phyloP scores from a whole-genome alignment of 2,113 vertebrate species.

The Fulica atra region DNA sequence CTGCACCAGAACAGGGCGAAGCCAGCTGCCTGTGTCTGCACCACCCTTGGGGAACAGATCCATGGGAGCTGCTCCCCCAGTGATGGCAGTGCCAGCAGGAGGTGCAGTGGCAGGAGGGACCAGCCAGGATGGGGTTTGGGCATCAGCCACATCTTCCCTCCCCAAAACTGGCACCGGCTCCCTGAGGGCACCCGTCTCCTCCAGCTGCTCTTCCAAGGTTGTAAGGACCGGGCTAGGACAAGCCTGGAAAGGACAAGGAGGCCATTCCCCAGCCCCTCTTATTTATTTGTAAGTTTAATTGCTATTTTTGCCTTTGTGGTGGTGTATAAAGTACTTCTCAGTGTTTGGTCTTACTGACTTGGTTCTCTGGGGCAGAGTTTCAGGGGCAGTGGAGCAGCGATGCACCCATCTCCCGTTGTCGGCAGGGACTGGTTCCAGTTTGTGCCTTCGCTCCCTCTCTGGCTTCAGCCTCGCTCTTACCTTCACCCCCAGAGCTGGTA shows the following conservation, averaged over 20 bases:
- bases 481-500: rapidly evolving
- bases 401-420: background rate
- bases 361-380: background rate
- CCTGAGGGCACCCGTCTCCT: background rate
- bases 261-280: constrained; percentile 7
- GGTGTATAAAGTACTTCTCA: constrained; percentile 6
- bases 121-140: background rate
- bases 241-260: constrained; percentile 1
- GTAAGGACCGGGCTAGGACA: background rate
- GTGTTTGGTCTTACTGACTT: background rate
- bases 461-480: background rate
- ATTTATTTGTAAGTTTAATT: constrained; percentile 66
- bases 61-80: background rate
- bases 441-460: constrained; percentile 26
- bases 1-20: background rate
- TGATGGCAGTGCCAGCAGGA: background rate
- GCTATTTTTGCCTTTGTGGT: constrained; percentile 41
- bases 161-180: background rate
- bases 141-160: background rate
- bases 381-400: background rate
- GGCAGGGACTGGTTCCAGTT: background rate
- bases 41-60: background rate
- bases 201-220: background rate
- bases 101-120: rapidly evolving
- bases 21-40: background rate